Base-by-base conservation (phyloP, 2,113 vertebrate species). In the Tupaia chinensis region DNA sequence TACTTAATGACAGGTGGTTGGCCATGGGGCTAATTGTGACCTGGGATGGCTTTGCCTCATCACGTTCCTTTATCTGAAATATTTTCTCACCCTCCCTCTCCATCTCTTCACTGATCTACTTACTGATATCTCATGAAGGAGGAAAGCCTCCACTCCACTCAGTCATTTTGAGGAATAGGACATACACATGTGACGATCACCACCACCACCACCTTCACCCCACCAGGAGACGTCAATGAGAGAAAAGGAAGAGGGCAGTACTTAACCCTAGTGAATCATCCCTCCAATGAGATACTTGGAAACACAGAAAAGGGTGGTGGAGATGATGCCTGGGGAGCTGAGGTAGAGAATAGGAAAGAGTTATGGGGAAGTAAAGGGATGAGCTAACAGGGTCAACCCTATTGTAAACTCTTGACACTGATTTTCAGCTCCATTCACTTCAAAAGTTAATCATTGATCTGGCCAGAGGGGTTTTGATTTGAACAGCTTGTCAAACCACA, bases 401-500 rank as follows among this genome's bases (percentile, higher is more conserved):
- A 66, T 53, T 93, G 70, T 79, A 87, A 87, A 92, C 44, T 74
- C 91, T 60, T 76, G 66, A 63, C 84, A 70, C 56, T 73, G 54
- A 94, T 80, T 87, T 93, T 95, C n/a, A 81, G 88, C 53, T 94
- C 77, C 61, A 68, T 83, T 87, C 68, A 84, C 32, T 88, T 95
- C 80, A 66, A 83, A 89, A 87, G 27, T 58, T 93, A 93, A 93
- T 73, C 29, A 56, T 93, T 70, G 76, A 93, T 79, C 68, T 95
- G 66, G 65, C 89, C 70, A 27, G 79, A 94, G 85, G 63, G 80
- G 25, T 96, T 93, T 96, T 0, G 0, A 69, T 87, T 94, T 94
- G 89, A 93, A 61, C 81, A 93, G 61, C 56, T 92, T 17, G 34
- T 91, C 76, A 80, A 95, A 96, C 44, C 66, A 94, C 53, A 90